Base-by-base conservation (phyloP, 2,888 invertebrate species). In the Caenorhabditis uteleia region DNA sequence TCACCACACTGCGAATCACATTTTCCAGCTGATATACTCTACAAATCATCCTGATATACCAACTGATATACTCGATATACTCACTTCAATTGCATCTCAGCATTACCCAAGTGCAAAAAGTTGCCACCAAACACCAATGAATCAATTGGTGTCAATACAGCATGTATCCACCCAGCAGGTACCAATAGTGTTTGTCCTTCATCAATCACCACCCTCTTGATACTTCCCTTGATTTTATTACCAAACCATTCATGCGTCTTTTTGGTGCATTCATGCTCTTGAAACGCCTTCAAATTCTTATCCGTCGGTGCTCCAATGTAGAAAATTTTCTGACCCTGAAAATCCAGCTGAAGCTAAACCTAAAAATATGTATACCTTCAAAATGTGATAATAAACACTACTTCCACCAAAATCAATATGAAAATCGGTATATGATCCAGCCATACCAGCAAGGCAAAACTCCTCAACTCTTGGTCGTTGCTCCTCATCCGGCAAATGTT, bases 361-460 rank as follows among this genome's bases (percentile, higher is more conserved):
- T n/a, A 26, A 33, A 45, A 14, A 10, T 26, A 20, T 5, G 27
- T 47, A 2, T n/a, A 87, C 87, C 84, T 84, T 84, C 51, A 87
- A 83, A 25, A 88, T 85, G 82, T 94, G 94, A 84, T 94, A 94
- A 93, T 94, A 95, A 3, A 95, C 94, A 12, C 91, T 91, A 7
- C 93, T 92, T 0, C 94, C 94, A 0, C 94, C 94, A 85, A 95
- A 94, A 86, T 95, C 94, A 16, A 95, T 89, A 84, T 95, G 94
- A 86, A 93, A 95, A 87, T 95, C 94, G 0, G 94, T 94, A 84
- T 90, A 95, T 61, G 92, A 91, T 78, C 91, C 91, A 76, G 89
- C 89, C 33, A 92, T 90, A 29, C 92, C 91, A 88, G 94, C 90
- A 74, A 95, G 88, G 85, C 93, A 94, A 86, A 94, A 95, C 84